Evolutionary conservation across 1,140 invertebrate species (phyloP).

Genomic region (Holotrichia oblita): DNA sequence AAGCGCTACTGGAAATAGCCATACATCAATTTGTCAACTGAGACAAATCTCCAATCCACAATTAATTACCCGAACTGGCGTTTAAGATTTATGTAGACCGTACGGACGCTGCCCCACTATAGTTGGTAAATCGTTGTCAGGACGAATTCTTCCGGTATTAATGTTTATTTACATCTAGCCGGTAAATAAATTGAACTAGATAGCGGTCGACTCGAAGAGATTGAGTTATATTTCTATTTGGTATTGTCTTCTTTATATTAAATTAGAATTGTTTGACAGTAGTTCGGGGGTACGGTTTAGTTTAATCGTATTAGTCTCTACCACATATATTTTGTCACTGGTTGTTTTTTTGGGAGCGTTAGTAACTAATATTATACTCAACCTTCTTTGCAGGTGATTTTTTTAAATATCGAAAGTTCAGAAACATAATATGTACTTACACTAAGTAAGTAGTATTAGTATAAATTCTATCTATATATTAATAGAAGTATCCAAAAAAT

Average conservation of each 20-base stretch:
- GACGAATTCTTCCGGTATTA: constrained; percentile 21
- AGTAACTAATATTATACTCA: too few species aligned
- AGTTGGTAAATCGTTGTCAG: constrained; percentile 9
- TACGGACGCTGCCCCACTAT: background rate
- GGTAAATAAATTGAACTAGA: constrained; percentile 13
- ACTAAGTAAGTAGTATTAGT: too few species aligned
- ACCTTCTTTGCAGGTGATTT: too few species aligned
- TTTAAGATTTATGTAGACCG: constrained; percentile 18
- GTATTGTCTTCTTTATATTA: background rate
- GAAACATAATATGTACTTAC: too few species aligned
- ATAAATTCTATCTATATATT: too few species aligned
- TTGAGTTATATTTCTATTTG: background rate
- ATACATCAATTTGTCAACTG: constrained; percentile 34
- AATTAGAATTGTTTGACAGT: too few species aligned
- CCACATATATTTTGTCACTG: too few species aligned
- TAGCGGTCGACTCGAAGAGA: background rate
- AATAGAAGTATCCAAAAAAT: too few species aligned
- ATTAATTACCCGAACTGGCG: constrained; percentile 28
- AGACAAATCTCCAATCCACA: constrained; percentile 33
- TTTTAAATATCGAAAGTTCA: too few species aligned
- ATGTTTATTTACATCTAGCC: constrained; percentile 7
- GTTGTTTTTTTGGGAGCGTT: too few species aligned
- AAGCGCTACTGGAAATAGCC: background rate
- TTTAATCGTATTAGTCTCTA: too few species aligned
- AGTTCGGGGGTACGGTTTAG: too few species aligned